Percentiles rank a stretch among this genome's conserved stretches.
Conservation (phyloP, 1,140 invertebrate genomes). For the Drosophila simulans region DNA sequence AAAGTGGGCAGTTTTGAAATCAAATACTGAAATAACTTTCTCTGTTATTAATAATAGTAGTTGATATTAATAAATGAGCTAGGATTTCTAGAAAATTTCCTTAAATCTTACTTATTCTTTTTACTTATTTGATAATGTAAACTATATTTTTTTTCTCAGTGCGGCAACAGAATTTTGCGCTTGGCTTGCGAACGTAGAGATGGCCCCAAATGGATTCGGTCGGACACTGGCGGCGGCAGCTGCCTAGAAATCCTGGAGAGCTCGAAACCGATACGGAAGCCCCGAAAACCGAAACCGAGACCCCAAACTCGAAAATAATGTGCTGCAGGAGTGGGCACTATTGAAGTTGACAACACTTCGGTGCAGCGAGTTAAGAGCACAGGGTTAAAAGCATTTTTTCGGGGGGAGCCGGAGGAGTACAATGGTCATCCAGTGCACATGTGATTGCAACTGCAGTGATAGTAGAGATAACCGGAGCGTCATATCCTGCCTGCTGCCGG, state of each 20-base stretch:
- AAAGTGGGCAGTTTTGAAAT: not conserved
- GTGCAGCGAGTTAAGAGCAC: not conserved
- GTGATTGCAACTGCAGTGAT: slow-evolving; percentile 83
- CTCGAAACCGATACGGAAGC: slow-evolving; percentile 22
- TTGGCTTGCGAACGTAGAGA: slow-evolving; percentile 25
- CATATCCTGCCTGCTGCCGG: slow-evolving; percentile 64
- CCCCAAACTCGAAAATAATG: slow-evolving; percentile 56
- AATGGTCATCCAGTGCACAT: slow-evolving; percentile 83
- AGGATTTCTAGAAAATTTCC: too few relatives aligned
- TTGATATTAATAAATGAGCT: not conserved
- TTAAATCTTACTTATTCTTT: too few relatives aligned
- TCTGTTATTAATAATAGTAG: not conserved
- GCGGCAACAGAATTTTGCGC: slow-evolving; percentile 18
- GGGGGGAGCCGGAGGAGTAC: slow-evolving; percentile 30
- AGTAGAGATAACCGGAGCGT: slow-evolving; percentile 72
- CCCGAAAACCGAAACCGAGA: slow-evolving; percentile 35
- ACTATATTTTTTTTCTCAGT: slow-evolving; percentile 6
- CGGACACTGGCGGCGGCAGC: slow-evolving; percentile 32
- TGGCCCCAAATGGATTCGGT: slow-evolving; percentile 49
- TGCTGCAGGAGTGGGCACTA: slow-evolving; percentile 39
- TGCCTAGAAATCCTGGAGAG: slow-evolving; percentile 34
- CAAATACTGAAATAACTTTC: not conserved
- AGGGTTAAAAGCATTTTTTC: slow-evolving; percentile 9
- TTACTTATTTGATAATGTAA: too few relatives aligned
- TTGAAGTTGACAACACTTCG: slow-evolving; percentile 54